phyloP scores from a whole-genome alignment of 53 echinoderm and acorn worm genomes.

The Echinometra lucunter region DNA sequence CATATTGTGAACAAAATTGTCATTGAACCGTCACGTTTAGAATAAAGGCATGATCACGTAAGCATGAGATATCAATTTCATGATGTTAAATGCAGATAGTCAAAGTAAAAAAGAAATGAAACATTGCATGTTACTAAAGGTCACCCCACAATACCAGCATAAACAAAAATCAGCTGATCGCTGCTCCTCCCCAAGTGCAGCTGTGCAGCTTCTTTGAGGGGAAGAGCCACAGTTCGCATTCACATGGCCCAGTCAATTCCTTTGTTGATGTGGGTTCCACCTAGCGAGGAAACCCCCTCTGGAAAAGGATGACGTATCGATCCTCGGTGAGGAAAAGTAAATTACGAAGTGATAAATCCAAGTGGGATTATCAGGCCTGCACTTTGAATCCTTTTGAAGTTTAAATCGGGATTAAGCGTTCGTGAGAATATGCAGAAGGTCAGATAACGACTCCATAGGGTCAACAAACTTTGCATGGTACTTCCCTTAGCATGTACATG shows the following conservation, averaged over 20 bases:
- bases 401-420: neutral
- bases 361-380: neutral
- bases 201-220: neutral
- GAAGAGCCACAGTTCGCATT: constrained; percentile 23
- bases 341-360: neutral
- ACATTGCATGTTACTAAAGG: neutral
- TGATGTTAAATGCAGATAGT: too few relatives aligned
- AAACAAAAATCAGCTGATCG: constrained; percentile 29
- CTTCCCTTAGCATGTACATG: neutral
- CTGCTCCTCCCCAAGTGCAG: neutral
- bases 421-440: neutral
- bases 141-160: neutral
- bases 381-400: neutral
- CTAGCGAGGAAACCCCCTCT: constrained; percentile 31
- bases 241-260: neutral
- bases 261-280: constrained; percentile 61
- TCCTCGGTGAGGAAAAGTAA: neutral
- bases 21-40: too few relatives aligned
- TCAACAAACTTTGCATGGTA: neutral
- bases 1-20: too few relatives aligned
- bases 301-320: neutral
- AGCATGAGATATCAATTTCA: too few relatives aligned
- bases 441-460: neutral
- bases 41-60: too few relatives aligned
- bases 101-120: too few relatives aligned